A percentile compares a stretch with the other conserved stretches of the same genome.
These are phyloP conservation scores for Hylyphantes graminicola DNA, from an alignment of 1,140 invertebrate genomes.

Conservation along the genomic window DNA sequence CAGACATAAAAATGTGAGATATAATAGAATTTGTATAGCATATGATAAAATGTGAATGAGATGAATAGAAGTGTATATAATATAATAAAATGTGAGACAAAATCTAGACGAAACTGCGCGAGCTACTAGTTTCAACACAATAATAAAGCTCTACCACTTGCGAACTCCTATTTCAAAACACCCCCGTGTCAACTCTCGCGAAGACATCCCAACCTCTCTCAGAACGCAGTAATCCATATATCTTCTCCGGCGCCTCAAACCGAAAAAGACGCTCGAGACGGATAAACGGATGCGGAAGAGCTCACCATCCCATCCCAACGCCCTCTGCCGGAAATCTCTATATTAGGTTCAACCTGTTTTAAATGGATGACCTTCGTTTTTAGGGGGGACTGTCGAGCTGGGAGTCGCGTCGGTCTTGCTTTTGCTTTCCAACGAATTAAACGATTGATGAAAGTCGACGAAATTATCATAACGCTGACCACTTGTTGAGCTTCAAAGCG, in stretches of 20 bases:
- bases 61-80: no score
- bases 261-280: conserved; percentile 18
- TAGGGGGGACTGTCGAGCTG: conserved; percentile 15
- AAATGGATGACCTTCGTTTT: conserved; percentile 53
- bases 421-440: conserved; percentile 20
- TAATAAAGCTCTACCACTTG: no score
- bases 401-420: conserved; percentile 16
- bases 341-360: conserved; percentile 54
- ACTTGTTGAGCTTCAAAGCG: background rate
- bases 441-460: conserved; percentile 18
- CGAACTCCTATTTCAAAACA: no score
- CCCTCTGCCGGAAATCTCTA: conserved; percentile 47
- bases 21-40: no score
- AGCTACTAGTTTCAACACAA: no score
- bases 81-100: no score
- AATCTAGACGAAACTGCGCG: no score
- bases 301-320: conserved; percentile 1
- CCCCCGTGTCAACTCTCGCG: no score
- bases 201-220: background rate
- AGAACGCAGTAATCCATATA: conserved; percentile 7
- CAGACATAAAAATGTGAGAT: no score
- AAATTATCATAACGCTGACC: conserved; percentile 19
- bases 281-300: conserved; percentile 13
- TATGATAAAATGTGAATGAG: no score
- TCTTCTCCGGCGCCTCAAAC: conserved; percentile 14